A percentile compares a stretch with the other conserved stretches of the same genome.
These are phyloP conservation scores for Dromiciops gliroides DNA, from an alignment of 2,113 vertebrate species.

Conservation along the genomic window DNA sequence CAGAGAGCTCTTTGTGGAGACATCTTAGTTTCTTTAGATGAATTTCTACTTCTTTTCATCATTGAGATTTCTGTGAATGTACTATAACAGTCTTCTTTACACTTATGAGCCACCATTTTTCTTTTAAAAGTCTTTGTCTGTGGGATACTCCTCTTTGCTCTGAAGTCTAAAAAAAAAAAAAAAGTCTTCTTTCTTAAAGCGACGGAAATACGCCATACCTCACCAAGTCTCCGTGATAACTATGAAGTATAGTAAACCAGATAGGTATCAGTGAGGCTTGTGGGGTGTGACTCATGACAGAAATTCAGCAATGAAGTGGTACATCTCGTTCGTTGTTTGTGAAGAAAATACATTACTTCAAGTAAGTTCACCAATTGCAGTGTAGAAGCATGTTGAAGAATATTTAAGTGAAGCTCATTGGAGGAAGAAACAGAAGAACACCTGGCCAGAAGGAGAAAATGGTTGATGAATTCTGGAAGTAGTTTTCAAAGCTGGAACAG, in stretches of 20 bases:
- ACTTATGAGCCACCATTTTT: not conserved
- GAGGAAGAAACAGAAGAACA: not conserved
- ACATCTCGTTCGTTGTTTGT: not conserved
- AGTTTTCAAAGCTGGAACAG: not conserved
- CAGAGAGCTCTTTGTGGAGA: not conserved
- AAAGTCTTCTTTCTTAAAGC: not conserved
- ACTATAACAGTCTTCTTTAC: not conserved
- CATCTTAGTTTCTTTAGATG: not conserved
- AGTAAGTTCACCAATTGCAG: not conserved
- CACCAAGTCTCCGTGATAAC: conserved; percentile 1
- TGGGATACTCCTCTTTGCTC: not conserved
- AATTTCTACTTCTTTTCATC: not conserved
- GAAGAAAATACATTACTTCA: not conserved
- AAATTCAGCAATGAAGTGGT: not conserved
- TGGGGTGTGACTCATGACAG: not conserved
- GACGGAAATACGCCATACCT: conserved; percentile 1
- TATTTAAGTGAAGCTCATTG: not conserved
- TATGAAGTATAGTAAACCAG: conserved; percentile 3
- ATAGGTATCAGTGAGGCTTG: conserved; percentile 1
- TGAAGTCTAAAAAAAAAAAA: not conserved
- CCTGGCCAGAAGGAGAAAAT: not conserved
- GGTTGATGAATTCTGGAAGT: not conserved
- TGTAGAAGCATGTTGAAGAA: not conserved
- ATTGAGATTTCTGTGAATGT: not conserved
- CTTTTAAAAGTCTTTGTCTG: not conserved